Percentiles rank a stretch among this genome's conserved stretches.
Conservation (phyloP, 2,888 invertebrate genomes). For the Listrodromus nycthemerus region DNA sequence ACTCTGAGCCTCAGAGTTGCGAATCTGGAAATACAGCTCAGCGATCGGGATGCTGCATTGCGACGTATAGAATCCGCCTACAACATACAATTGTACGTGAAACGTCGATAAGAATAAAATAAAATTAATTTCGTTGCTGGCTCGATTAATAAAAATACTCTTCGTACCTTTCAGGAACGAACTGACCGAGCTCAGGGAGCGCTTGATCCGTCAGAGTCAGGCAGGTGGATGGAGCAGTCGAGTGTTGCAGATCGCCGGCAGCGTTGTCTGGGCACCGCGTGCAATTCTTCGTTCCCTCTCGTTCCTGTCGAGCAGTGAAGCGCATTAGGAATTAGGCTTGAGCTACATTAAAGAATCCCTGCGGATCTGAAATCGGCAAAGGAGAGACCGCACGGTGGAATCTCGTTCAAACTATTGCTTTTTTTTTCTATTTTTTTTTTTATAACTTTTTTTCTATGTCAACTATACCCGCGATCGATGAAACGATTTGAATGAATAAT, state of each 20-base stretch:
- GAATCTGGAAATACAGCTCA: slow-evolving; percentile 75
- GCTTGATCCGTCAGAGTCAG: slow-evolving; percentile 75
- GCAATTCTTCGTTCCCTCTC: slow-evolving; percentile 79
- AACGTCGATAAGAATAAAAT: slow-evolving; percentile 1
- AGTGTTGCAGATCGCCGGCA: slow-evolving; percentile 81
- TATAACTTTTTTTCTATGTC: slow-evolving; percentile 44
- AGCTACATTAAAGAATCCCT: not conserved
- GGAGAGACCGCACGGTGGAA: slow-evolving; percentile 20
- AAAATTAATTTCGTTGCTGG: not conserved
- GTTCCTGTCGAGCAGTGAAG: slow-evolving; percentile 73
- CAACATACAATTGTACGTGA: slow-evolving; percentile 75
- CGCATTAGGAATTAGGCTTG: slow-evolving; percentile 6
- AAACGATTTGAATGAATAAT: slow-evolving; percentile 24
- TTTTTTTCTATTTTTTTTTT: slow-evolving; percentile 42
- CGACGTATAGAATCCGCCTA: slow-evolving; percentile 77
- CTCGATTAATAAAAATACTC: not conserved
- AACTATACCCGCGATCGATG: not conserved
- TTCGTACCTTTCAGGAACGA: slow-evolving; percentile 68
- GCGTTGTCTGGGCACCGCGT: slow-evolving; percentile 79
- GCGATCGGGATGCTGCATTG: slow-evolving; percentile 76
- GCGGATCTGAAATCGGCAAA: slow-evolving; percentile 18
- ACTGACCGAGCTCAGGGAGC: slow-evolving; percentile 77
- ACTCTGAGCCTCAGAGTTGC: slow-evolving; percentile 70
- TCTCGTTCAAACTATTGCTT: slow-evolving; percentile 20
- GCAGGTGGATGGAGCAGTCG: slow-evolving; percentile 79